A percentile compares a stretch with the other conserved stretches of the same genome.
Evolutionary conservation across 2,113 vertebrate genomes (phyloP).

Genomic region (Notothenia rossii): DNA sequence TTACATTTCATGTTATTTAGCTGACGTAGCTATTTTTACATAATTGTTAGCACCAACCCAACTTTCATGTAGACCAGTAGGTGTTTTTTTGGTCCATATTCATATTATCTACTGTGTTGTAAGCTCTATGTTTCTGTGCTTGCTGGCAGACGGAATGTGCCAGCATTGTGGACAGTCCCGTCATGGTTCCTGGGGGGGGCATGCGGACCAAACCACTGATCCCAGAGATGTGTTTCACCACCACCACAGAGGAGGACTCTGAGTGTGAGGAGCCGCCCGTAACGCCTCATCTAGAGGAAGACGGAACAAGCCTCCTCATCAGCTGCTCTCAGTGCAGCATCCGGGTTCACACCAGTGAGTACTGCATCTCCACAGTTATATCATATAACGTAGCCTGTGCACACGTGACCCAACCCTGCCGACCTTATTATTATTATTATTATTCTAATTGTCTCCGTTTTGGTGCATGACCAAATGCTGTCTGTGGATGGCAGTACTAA

Average conservation of each 20-base stretch:
- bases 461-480: background rate
- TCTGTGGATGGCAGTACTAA: background rate
- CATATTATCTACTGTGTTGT: background rate
- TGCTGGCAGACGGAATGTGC: constrained; percentile 86
- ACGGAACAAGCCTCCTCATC: constrained; percentile 94
- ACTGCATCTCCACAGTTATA: background rate
- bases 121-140: background rate
- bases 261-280: constrained; percentile 84
- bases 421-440: too few relatives aligned
- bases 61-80: background rate
- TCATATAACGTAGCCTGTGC: background rate
- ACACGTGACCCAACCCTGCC: background rate
- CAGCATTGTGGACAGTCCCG: constrained; percentile 70
- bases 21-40: background rate
- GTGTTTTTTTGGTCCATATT: background rate
- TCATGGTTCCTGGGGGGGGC: constrained; percentile 54
- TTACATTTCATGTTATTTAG: too few relatives aligned
- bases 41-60: background rate
- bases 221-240: constrained; percentile 96
- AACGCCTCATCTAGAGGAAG: constrained; percentile 91
- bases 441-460: background rate
- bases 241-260: constrained; percentile 87
- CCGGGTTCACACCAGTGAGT: constrained; percentile 95
- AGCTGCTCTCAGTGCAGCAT: constrained; percentile 94
- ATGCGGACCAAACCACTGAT: constrained; percentile 94